phyloP scores from a whole-genome alignment of 1,140 invertebrate species.

The Diabrotica undecimpunctata region DNA sequence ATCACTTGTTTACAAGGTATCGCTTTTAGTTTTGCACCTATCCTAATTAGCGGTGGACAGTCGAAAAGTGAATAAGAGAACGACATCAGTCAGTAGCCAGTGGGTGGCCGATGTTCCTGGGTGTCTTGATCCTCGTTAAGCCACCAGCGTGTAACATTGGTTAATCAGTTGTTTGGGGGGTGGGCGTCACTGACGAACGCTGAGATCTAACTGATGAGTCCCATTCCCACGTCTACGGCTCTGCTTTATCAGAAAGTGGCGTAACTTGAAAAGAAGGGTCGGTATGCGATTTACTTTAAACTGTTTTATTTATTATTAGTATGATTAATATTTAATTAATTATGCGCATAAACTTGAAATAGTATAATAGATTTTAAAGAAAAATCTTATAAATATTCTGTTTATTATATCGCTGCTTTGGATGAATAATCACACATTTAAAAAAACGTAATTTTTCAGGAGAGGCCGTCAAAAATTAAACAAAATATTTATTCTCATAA shows the following conservation, averaged over 20 bases:
- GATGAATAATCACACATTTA: no score
- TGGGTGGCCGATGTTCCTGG: conserved; percentile 15
- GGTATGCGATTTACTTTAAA: no score
- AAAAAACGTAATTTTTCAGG: no score
- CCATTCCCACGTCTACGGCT: conserved; percentile 6
- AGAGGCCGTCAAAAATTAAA: no score
- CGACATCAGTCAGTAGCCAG: conserved; percentile 17
- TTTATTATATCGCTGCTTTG: no score
- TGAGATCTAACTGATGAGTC: neutral
- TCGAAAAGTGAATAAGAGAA: conserved; percentile 12
- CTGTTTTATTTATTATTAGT: no score
- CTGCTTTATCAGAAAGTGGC: neutral
- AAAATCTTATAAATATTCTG: no score
- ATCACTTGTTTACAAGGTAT: neutral
- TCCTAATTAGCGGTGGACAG: neutral
- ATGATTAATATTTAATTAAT: no score
- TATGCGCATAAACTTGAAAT: no score
- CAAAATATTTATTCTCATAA: no score
- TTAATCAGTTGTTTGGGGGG: conserved; percentile 23
- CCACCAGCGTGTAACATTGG: conserved; percentile 25
- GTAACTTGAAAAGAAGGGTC: neutral
- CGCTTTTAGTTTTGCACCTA: conserved; percentile 3
- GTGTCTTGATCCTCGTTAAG: conserved; percentile 26
- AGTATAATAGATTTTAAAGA: no score
- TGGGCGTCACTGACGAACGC: neutral